phyloP scores from a whole-genome alignment of 35 echinoderm and acorn worm species.

The Eucidaris tribuloides region DNA sequence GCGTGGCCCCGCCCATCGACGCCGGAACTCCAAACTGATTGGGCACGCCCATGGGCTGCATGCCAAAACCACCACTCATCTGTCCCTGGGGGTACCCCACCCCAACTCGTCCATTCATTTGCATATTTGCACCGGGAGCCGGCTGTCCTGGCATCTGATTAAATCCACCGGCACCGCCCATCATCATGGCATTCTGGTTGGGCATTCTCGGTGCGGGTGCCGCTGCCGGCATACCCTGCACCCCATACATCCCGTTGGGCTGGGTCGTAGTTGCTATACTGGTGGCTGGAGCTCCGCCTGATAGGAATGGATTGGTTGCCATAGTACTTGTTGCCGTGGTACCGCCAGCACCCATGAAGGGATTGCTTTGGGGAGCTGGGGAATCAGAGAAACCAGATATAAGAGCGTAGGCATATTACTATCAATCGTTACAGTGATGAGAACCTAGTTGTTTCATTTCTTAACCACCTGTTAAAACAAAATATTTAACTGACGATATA shows the following conservation, averaged over 20 bases:
- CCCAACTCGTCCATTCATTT: conserved; percentile 24
- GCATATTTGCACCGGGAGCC: conserved; percentile 17
- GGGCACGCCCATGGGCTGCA: neutral
- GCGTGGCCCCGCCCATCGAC: neutral
- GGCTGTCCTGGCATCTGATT: neutral
- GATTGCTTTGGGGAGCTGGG: conserved; percentile 1
- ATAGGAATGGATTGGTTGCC: conserved; percentile 16
- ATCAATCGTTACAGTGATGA: too few relatives aligned
- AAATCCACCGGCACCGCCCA: neutral
- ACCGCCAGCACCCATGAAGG: conserved; percentile 12
- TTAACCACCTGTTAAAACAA: too few relatives aligned
- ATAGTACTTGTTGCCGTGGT: conserved; percentile 22
- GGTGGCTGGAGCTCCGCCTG: neutral
- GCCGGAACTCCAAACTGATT: neutral
- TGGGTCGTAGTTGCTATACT: neutral
- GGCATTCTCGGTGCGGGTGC: too few relatives aligned
- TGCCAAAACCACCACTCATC: neutral
- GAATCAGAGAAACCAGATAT: neutral
- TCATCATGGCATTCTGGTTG: conserved; percentile 13
- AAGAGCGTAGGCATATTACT: too few relatives aligned
- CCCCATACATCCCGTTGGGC: conserved; percentile 6
- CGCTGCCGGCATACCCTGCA: neutral
- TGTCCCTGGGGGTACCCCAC: neutral
- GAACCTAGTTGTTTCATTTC: too few relatives aligned
- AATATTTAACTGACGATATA: too few relatives aligned